phyloP scores from a whole-genome alignment of 2,113 vertebrate species.

The Macquaria australasica region DNA sequence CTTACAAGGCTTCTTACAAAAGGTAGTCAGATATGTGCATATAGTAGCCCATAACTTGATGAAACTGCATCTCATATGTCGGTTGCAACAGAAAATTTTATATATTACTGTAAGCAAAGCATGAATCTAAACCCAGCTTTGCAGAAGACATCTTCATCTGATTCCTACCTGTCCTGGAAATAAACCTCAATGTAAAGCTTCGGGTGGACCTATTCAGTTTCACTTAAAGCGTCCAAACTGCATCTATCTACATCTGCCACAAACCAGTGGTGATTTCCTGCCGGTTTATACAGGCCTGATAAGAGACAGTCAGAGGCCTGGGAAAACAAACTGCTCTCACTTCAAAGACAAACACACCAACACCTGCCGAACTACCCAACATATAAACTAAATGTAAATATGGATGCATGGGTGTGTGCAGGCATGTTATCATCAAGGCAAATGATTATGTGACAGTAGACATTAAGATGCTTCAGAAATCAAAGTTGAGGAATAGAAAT shows the following conservation, averaged over 20 bases:
- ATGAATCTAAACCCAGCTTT: neutral
- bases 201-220: neutral
- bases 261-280: constrained; percentile 64
- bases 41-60: neutral
- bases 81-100: neutral
- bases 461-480: neutral
- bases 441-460: neutral
- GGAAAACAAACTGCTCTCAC: constrained; percentile 73
- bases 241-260: neutral
- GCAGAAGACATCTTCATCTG: neutral
- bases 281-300: constrained; percentile 69
- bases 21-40: neutral
- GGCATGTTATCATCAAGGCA: constrained; percentile 15
- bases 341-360: constrained; percentile 73
- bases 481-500: neutral
- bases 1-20: neutral
- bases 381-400: constrained; percentile 37
- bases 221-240: neutral
- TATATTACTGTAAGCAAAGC: neutral
- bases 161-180: neutral
- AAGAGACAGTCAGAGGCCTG: constrained; percentile 64
- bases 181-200: neutral
- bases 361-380: constrained; percentile 66
- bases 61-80: neutral
- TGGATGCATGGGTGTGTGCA: constrained; percentile 19